These are phyloP conservation scores for Caenorhabditis sp. DNA, from an alignment of 2,888 invertebrate species.

Conservation along the genomic window DNA sequence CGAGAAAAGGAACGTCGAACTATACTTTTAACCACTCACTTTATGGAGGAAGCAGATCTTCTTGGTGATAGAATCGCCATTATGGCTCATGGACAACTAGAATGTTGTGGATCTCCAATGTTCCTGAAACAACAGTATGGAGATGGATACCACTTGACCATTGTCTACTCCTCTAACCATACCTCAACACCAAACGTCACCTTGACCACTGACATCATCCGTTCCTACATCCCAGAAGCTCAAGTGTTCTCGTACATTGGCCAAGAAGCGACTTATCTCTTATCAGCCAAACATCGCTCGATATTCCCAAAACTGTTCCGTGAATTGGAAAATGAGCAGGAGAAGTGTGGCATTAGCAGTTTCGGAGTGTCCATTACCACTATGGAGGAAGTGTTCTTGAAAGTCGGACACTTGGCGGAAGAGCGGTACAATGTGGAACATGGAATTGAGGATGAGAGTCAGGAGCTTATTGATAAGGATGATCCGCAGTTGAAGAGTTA, in stretches of 20 bases:
- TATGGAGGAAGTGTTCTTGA: constrained; percentile 93
- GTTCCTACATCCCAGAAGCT: constrained; percentile 42
- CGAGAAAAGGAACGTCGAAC: constrained; percentile 86
- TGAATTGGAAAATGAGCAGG: constrained; percentile 87
- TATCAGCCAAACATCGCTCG: constrained; percentile 52
- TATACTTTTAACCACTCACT: constrained; percentile 91
- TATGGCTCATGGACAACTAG: constrained; percentile 90
- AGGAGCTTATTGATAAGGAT: constrained; percentile 59
- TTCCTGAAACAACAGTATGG: constrained; percentile 90
- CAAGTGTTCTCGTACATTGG: constrained; percentile 89
- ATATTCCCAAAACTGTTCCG: constrained; percentile 87
- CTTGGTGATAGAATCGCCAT: constrained; percentile 91
- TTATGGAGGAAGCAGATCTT: constrained; percentile 94
- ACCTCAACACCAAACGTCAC: constrained; percentile 76
- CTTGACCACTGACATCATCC: constrained; percentile 51
- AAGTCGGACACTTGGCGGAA: constrained; percentile 82
- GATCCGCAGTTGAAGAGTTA: constrained; percentile 63
- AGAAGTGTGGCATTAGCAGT: constrained; percentile 87
- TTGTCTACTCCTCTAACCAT: constrained; percentile 85
- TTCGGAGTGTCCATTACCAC: constrained; percentile 92
- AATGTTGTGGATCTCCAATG: constrained; percentile 89
- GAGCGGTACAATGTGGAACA: constrained; percentile 63
- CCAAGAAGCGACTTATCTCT: constrained; percentile 88
- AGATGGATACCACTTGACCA: constrained; percentile 90
- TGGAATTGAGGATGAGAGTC: constrained; percentile 54